Base-by-base conservation (phyloP, 2,113 vertebrate genomes). In the Notarius quadriscutis region DNA sequence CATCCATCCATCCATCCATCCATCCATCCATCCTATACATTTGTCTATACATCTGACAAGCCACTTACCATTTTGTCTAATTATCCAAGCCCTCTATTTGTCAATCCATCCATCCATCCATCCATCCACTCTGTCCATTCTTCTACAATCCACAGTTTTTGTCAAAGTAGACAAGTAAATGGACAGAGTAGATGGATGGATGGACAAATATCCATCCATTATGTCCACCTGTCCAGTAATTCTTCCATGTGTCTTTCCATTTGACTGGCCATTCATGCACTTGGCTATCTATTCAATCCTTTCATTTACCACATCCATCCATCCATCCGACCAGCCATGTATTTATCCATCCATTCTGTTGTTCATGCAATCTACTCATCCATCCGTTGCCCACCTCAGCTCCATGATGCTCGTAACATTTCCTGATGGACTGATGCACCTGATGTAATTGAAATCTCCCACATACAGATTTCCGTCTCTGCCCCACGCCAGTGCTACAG, bases 361-460 rank as follows among this genome's bases (percentile, higher is more conserved):
- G 18, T 67, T 55, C 60, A 55, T 67, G 55, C 72, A 41, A 8
- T 75, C 57, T 22, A 30, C n/a, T 22, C 30, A 50, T n/a, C 30
- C 58, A 77, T 30, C n/a, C 3, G 17, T 75, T 48, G 62, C 83
- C 58, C 95, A 99, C 98, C 98, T 97, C 63, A 99, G 96, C 92
- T 99, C 98, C 93, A 99, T 96, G 91, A 99, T 97, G 77, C 97
- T 99, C 9, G 96, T 98, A 84, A 99, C 98, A 0, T 99, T 99
- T 92, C 98, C 97, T 27, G 97, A 97, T 11, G 97, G 97, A 93
- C 97, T 97, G 86, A 99, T 98, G 51, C 98, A 95, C 10, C 98
- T 96, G n/a, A 99, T 97, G 72, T 97, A 99, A 95, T 99, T 99
- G 95, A 99, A 99, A 91, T 99, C 98, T 1, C 98, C 98, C 7